Evolutionary conservation across 2,797 vertebrate genomes (phyloP).

Genomic region (Antrozous pallidus): DNA sequence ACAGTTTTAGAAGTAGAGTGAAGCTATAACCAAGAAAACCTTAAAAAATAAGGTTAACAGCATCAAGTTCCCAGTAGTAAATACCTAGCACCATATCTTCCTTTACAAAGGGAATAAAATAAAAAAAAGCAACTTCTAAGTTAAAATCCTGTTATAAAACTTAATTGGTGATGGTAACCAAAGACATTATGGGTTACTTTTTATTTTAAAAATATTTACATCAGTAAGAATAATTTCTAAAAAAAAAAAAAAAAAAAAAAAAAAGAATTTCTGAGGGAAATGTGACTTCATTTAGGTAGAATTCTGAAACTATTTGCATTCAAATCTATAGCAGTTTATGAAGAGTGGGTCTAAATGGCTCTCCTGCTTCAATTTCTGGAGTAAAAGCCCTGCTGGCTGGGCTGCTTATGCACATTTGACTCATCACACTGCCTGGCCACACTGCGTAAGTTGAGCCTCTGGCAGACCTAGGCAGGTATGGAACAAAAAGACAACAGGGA

Average conservation of each 20-base stretch:
- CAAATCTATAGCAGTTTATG: background rate
- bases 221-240: background rate
- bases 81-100: background rate
- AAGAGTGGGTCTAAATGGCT: background rate
- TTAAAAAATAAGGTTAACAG: background rate
- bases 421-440: background rate
- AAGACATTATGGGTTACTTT: background rate
- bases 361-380: background rate
- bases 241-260: too few relatives aligned
- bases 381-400: background rate
- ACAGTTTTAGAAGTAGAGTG: background rate
- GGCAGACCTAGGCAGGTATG: background rate
- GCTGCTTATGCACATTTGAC: background rate
- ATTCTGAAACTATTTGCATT: background rate
- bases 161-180: background rate
- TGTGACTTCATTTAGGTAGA: background rate
- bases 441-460: background rate
- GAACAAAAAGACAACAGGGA: background rate
- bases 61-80: background rate
- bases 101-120: background rate
- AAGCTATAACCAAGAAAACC: background rate
- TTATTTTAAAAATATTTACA: background rate
- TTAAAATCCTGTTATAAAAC: background rate
- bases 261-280: background rate
- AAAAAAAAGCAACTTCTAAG: background rate